Conservation (phyloP, 2,113 vertebrate genomes). For the Rhinogobius similis region DNA sequence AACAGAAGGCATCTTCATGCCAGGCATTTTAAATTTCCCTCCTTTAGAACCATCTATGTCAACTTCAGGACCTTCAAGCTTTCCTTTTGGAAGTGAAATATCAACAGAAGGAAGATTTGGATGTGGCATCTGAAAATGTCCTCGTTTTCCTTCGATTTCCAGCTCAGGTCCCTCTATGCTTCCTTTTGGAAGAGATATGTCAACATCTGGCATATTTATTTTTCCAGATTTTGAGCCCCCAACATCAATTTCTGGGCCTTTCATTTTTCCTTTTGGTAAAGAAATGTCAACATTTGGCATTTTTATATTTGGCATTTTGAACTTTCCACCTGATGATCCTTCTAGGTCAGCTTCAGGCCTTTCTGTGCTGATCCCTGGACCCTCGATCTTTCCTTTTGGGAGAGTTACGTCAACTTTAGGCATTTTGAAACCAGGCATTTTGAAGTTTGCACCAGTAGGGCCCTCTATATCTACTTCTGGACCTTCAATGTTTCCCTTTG, state of each 20-base stretch:
- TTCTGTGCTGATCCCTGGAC: background rate
- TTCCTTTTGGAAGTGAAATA: no score
- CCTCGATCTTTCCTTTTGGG: conserved; percentile 34
- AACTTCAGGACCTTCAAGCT: no score
- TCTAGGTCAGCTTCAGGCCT: background rate
- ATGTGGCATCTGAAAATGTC: conserved; percentile 2
- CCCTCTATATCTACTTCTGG: conserved; percentile 17
- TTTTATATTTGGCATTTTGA: conserved; percentile 51
- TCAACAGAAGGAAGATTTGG: no score
- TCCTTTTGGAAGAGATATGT: conserved; percentile 16
- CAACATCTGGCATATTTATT: no score
- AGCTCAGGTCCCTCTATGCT: conserved; percentile 48
- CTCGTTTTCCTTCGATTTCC: conserved; percentile 35
- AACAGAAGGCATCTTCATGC: no score
- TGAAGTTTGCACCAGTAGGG: conserved; percentile 40
- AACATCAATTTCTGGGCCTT: background rate
- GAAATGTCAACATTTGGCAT: conserved; percentile 30
- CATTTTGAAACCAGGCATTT: conserved; percentile 14
- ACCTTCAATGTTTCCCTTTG: background rate
- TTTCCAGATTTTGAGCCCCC: background rate
- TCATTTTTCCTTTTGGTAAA: background rate
- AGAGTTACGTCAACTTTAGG: conserved; percentile 34
- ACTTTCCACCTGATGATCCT: conserved; percentile 3
- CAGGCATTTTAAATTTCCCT: no score
- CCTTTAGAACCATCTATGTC: no score